These are phyloP conservation scores for Clarias pachynema DNA, from an alignment of 2,797 vertebrate species.

Conservation along the genomic window DNA sequence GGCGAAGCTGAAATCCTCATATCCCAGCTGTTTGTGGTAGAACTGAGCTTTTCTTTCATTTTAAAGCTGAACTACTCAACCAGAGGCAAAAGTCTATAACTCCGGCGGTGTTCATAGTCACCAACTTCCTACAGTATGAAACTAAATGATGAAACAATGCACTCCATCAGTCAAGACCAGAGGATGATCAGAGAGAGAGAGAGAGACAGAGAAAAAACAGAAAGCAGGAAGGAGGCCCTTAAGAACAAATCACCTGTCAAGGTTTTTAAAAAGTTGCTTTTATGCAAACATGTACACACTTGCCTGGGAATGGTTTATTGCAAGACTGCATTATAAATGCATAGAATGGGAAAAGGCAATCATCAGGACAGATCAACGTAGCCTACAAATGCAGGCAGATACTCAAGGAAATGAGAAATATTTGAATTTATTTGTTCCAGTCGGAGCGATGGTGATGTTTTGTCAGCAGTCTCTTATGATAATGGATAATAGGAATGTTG, in stretches of 20 bases:
- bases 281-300: conserved; percentile 44
- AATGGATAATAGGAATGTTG: conserved; percentile 19
- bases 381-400: conserved; percentile 44
- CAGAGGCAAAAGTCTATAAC: conserved; percentile 15
- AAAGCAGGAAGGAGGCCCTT: conserved; percentile 29
- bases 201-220: conserved; percentile 25
- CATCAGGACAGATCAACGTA: conserved; percentile 54
- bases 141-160: conserved; percentile 16
- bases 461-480: conserved; percentile 33
- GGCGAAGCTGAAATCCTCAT: neutral
- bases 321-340: conserved; percentile 59
- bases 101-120: conserved; percentile 3
- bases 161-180: conserved; percentile 32
- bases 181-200: conserved; percentile 29
- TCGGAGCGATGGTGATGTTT: conserved; percentile 21
- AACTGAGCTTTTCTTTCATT: neutral
- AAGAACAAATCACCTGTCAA: conserved; percentile 53
- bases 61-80: neutral
- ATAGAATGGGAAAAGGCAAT: conserved; percentile 52
- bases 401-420: conserved; percentile 31
- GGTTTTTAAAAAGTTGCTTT: conserved; percentile 51
- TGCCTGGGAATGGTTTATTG: conserved; percentile 50
- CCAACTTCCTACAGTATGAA: neutral
- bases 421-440: conserved; percentile 52
- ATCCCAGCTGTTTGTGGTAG: neutral